These are phyloP conservation scores for Hymenopus coronatus DNA, from an alignment of 2,888 invertebrate species.

Conservation along the genomic window DNA sequence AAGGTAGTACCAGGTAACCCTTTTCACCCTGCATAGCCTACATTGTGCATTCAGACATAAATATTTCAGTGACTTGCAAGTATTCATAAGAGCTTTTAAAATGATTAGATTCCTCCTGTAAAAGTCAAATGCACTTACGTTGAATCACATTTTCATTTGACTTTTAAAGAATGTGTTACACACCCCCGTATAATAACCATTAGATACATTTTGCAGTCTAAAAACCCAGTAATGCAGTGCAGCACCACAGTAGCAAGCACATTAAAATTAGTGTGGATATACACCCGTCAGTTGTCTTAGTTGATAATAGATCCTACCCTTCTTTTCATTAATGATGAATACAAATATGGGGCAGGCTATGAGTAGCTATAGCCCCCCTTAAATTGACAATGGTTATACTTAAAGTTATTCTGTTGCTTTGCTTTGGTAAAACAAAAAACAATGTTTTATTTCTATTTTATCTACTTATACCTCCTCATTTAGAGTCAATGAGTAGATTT, in stretches of 20 bases:
- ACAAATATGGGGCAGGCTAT: too few relatives aligned
- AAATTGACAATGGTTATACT: too few relatives aligned
- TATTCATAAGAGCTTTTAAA: background rate
- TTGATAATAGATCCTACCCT: background rate
- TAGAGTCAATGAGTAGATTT: too few relatives aligned
- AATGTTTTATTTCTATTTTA: too few relatives aligned
- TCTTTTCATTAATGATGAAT: background rate
- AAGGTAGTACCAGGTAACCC: slow-evolving; percentile 51
- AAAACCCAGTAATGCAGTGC: background rate
- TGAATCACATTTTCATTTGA: background rate
- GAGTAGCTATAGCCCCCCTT: too few relatives aligned
- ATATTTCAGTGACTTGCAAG: background rate
- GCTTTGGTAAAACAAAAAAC: too few relatives aligned
- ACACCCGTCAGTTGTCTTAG: background rate
- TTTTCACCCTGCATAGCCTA: background rate
- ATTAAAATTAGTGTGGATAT: background rate
- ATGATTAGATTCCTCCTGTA: background rate
- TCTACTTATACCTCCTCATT: too few relatives aligned
- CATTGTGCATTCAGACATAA: background rate
- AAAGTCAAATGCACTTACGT: background rate
- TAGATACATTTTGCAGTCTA: background rate
- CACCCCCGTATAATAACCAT: background rate
- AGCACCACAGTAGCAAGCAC: background rate
- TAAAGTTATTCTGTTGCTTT: too few relatives aligned
- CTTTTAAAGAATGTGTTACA: background rate